These are phyloP conservation scores for Oxyteleia sp. DNA, from an alignment of 2,888 invertebrate genomes.

Conservation along the genomic window DNA sequence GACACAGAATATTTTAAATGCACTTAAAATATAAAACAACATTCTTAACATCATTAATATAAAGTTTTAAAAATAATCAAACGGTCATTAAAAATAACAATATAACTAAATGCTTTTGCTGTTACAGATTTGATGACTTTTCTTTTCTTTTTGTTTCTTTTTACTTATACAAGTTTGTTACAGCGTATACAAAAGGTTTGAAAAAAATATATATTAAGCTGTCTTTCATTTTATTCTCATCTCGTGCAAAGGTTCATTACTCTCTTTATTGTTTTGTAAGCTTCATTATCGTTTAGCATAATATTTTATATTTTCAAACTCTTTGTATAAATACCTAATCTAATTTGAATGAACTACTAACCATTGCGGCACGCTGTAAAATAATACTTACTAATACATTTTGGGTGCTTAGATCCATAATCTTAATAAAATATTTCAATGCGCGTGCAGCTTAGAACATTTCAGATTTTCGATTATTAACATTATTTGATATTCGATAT, in stretches of 20 bases:
- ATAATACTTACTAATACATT: slow-evolving; percentile 70
- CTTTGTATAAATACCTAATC: slow-evolving; percentile 37
- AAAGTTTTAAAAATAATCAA: slow-evolving; percentile 64
- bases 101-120: slow-evolving; percentile 59
- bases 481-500: slow-evolving; percentile 56
- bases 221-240: slow-evolving; percentile 13
- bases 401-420: slow-evolving; percentile 68
- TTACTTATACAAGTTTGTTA: slow-evolving; percentile 22
- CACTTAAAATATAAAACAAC: too few relatives aligned
- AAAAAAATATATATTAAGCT: slow-evolving; percentile 44
- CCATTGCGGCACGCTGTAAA: slow-evolving; percentile 67
- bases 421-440: slow-evolving; percentile 75
- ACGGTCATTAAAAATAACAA: slow-evolving; percentile 11
- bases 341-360: slow-evolving; percentile 62
- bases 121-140: slow-evolving; percentile 29
- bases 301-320: slow-evolving; percentile 60
- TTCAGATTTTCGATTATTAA: slow-evolving; percentile 66
- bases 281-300: slow-evolving; percentile 28
- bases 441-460: slow-evolving; percentile 76
- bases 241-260: not conserved
- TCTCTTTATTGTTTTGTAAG: slow-evolving; percentile 13
- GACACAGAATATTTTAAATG: too few relatives aligned
- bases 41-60: not conserved
- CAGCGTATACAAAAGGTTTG: slow-evolving; percentile 56
- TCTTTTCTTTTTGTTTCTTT: too few relatives aligned